Conservation (phyloP, 2,797 vertebrate genomes). For the Parauchenoglanis punctatus region DNA sequence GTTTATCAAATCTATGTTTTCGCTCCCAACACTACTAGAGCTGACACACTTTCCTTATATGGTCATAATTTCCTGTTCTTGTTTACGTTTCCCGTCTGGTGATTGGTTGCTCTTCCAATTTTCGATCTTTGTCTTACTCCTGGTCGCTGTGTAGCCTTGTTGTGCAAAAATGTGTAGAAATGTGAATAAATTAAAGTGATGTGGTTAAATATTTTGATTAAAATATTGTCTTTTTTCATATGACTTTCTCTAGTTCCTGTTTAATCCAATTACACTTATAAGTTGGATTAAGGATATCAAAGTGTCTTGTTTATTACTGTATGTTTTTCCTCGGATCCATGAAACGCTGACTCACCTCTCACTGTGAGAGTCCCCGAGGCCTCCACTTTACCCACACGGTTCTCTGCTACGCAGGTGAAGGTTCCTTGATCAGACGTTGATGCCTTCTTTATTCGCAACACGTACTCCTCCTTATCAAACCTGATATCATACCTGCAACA, state of each 20-base stretch:
- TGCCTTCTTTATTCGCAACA: constrained; percentile 92
- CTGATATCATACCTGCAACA: constrained; percentile 90
- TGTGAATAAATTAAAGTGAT: not conserved
- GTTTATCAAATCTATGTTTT: not conserved
- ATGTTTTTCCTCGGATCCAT: not conserved
- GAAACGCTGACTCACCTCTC: constrained; percentile 80
- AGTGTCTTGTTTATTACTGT: not conserved
- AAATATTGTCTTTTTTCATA: not conserved
- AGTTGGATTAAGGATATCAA: no score
- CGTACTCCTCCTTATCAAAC: constrained; percentile 95
- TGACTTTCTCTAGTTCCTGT: not conserved
- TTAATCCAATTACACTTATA: not conserved
- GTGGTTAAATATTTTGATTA: not conserved
- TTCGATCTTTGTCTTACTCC: not conserved
- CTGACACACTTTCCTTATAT: not conserved
- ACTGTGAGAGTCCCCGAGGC: constrained; percentile 91
- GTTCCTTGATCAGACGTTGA: constrained; percentile 86
- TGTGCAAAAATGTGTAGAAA: not conserved
- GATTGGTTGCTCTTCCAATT: not conserved
- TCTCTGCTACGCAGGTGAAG: constrained; percentile 92
- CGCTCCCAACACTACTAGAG: not conserved
- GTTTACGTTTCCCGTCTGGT: not conserved
- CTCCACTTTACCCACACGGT: constrained; percentile 94
- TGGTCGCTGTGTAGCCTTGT: not conserved
- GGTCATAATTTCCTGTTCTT: not conserved